phyloP scores from a whole-genome alignment of 2,113 vertebrate genomes.

The Pterocles orientalis region DNA sequence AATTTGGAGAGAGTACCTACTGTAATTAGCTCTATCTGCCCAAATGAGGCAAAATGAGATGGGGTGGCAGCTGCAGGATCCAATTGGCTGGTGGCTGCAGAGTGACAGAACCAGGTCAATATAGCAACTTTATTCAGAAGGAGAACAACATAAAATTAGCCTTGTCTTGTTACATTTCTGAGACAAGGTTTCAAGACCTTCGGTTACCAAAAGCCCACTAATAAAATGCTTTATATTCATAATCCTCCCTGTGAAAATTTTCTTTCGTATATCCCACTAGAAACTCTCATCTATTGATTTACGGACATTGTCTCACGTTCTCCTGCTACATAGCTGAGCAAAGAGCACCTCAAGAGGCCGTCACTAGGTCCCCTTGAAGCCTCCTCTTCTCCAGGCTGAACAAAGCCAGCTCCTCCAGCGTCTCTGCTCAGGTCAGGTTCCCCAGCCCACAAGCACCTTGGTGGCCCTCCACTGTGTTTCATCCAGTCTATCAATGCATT shows the following conservation, averaged over 20 bases:
- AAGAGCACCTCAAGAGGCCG: neutral
- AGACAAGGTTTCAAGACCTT: constrained; percentile 15
- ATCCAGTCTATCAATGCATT: neutral
- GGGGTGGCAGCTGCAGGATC: constrained; percentile 15
- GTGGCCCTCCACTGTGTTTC: neutral
- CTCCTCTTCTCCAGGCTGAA: neutral
- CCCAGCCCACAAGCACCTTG: neutral
- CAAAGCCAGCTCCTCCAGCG: neutral
- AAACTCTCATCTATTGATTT: neutral
- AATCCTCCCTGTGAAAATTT: neutral
- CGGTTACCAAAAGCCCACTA: neutral
- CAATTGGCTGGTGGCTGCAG: neutral
- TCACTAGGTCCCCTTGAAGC: neutral
- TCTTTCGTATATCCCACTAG: neutral
- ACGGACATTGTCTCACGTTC: neutral
- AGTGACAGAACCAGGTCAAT: constrained; percentile 61
- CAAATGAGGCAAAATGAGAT: constrained; percentile 32
- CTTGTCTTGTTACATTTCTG: neutral
- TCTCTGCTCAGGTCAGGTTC: neutral
- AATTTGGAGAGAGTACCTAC: constrained; percentile 59
- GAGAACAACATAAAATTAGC: constrained; percentile 4
- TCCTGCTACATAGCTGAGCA: neutral
- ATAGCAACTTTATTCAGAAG: neutral
- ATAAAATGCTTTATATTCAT: neutral
- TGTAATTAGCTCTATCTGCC: constrained; percentile 61